Percentiles rank a stretch among this genome's conserved stretches.
Evolutionary conservation across 2,888 invertebrate species (phyloP).

Genomic region (Eumacrocentrus americanus): DNA sequence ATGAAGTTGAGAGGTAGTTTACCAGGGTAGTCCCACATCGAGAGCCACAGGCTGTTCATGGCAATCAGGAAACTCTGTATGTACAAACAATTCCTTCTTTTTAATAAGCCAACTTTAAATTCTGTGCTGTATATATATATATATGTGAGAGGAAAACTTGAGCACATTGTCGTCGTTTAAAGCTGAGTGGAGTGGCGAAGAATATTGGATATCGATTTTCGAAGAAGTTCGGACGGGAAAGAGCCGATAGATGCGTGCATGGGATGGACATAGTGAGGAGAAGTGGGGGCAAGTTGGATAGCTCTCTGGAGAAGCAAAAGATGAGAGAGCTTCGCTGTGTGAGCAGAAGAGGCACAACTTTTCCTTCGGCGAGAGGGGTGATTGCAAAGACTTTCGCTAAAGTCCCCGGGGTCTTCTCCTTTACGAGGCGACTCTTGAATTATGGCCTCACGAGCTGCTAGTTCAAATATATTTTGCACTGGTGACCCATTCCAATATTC

Average conservation of each 20-base stretch:
- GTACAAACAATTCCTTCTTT: constrained; percentile 20
- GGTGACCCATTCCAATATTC: neutral
- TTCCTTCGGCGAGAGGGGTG: neutral
- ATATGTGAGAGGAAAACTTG: constrained; percentile 1
- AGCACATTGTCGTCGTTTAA: constrained; percentile 2
- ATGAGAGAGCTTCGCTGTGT: constrained; percentile 2
- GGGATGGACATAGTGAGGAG: neutral
- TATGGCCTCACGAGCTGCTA: neutral
- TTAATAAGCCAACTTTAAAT: too few relatives aligned
- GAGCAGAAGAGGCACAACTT: neutral
- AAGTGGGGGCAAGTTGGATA: constrained; percentile 3
- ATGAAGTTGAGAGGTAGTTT: constrained; percentile 70
- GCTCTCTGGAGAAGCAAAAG: neutral
- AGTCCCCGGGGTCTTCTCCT: constrained; percentile 30
- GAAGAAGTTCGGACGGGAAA: constrained; percentile 13
- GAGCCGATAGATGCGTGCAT: neutral
- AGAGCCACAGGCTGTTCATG: constrained; percentile 68
- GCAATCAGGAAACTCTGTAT: constrained; percentile 69
- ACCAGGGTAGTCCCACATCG: constrained; percentile 63
- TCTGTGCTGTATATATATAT: too few relatives aligned
- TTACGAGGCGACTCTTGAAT: constrained; percentile 23
- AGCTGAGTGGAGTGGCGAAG: neutral
- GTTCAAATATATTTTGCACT: neutral
- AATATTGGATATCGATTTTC: constrained; percentile 19
- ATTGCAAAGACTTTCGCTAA: constrained; percentile 22